Percentiles rank a stretch among this genome's conserved stretches.
These are phyloP conservation scores for Porites rus DNA, from an alignment of 92 coral and sea anemone genomes.

Conservation along the genomic window DNA sequence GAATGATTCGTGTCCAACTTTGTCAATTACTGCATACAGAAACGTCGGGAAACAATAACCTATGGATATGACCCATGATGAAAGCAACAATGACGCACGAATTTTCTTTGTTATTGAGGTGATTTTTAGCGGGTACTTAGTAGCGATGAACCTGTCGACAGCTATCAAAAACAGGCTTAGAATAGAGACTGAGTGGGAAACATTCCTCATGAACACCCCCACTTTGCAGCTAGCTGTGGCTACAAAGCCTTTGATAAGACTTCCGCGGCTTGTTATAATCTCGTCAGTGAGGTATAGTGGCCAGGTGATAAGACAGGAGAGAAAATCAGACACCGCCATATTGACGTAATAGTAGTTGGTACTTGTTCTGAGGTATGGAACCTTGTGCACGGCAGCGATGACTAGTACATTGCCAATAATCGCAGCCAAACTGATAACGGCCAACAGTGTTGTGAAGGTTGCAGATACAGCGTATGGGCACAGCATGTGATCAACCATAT, in stretches of 20 bases:
- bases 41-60: neutral
- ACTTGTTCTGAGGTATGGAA: slow-evolving; percentile 7
- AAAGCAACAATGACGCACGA: neutral
- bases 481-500: neutral
- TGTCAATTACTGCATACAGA: neutral
- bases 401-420: neutral
- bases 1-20: neutral
- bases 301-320: neutral
- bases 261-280: neutral
- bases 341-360: slow-evolving; percentile 13
- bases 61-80: neutral
- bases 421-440: neutral
- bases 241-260: neutral
- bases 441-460: neutral
- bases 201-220: neutral
- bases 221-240: slow-evolving; percentile 14
- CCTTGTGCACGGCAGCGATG: neutral
- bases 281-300: neutral
- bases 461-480: neutral
- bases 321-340: slow-evolving; percentile 15
- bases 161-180: slow-evolving; percentile 12
- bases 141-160: slow-evolving; percentile 19
- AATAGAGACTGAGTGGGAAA: slow-evolving; percentile 6
- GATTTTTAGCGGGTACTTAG: slow-evolving; percentile 16
- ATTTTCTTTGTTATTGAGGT: neutral